A percentile compares a stretch with the other conserved stretches of the same genome.
phyloP scores from a whole-genome alignment of 2,888 invertebrate genomes.

The Griposia aprilina region DNA sequence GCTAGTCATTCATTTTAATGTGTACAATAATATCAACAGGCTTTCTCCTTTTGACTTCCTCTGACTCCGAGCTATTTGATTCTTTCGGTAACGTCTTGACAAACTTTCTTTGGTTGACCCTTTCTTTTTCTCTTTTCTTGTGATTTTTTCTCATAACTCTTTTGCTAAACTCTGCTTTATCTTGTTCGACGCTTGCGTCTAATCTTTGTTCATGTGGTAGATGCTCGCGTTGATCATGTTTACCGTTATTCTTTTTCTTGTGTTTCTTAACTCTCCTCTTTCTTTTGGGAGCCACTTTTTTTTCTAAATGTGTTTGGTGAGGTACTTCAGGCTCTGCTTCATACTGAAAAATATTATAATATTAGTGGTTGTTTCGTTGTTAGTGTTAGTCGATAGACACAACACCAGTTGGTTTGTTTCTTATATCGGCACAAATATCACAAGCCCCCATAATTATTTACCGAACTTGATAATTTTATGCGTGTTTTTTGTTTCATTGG shows the following conservation, averaged over 20 bases:
- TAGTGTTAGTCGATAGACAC: neutral
- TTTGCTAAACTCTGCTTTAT: constrained; percentile 10
- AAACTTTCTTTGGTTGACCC: constrained; percentile 38
- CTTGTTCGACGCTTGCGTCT: constrained; percentile 15
- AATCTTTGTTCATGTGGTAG: constrained; percentile 1
- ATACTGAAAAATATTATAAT: constrained; percentile 22
- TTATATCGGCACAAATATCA: neutral
- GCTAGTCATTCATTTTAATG: constrained; percentile 77
- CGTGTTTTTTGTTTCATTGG: no score
- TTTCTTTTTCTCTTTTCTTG: constrained; percentile 34
- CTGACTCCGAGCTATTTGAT: constrained; percentile 44
- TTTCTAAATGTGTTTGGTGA: neutral
- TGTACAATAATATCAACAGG: constrained; percentile 80
- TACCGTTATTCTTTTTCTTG: constrained; percentile 26
- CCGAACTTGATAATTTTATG: neutral
- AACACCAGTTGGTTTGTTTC: neutral
- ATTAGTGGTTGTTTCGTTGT: neutral
- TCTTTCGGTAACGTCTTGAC: constrained; percentile 39
- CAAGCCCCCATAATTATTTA: neutral
- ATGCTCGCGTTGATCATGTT: neutral
- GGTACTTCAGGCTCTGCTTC: neutral
- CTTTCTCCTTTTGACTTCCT: constrained; percentile 57
- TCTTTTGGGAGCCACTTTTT: constrained; percentile 8
- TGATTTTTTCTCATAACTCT: constrained; percentile 33
- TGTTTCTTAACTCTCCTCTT: constrained; percentile 30